Conservation (phyloP, 2,113 vertebrate genomes). For the Syrmaticus mikado region DNA sequence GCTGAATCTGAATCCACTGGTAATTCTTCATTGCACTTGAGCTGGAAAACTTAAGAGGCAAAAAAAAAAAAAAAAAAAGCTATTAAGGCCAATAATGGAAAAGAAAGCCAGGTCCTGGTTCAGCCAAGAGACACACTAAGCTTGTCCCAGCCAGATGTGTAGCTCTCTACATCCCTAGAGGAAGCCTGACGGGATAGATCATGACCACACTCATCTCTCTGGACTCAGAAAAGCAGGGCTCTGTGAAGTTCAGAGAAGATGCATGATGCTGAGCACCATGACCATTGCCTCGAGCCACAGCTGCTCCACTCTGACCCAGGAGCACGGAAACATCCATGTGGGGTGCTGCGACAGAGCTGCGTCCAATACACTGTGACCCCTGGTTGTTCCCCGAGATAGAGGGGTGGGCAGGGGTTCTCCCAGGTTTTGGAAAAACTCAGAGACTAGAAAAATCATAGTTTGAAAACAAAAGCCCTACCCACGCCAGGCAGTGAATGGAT, state of each 20-base stretch:
- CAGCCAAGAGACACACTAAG: neutral
- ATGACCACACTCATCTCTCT: neutral
- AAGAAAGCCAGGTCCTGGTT: neutral
- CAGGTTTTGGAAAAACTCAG: constrained; percentile 48
- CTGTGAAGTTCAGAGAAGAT: neutral
- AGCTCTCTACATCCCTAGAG: neutral
- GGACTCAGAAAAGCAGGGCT: neutral
- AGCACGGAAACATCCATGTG: neutral
- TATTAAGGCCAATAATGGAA: neutral
- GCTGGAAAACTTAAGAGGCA: neutral
- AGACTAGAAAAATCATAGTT: constrained; percentile 49
- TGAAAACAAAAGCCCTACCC: constrained; percentile 64
- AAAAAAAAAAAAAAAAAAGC: neutral
- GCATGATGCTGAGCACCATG: neutral
- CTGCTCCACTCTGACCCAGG: neutral
- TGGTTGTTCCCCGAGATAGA: constrained; percentile 23
- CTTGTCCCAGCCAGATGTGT: neutral
- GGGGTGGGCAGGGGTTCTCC: constrained; percentile 3
- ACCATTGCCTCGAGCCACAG: rapidly evolving
- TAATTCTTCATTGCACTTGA: neutral
- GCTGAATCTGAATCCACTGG: neutral
- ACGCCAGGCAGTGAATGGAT: constrained; percentile 55
- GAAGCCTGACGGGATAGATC: neutral
- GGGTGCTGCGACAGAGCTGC: neutral
- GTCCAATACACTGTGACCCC: constrained; percentile 25